Evolutionary conservation across 2,113 vertebrate genomes (phyloP), one percentile per base, ranked within the genome.

Genomic region (Apistogramma diplotaenia): DNA sequence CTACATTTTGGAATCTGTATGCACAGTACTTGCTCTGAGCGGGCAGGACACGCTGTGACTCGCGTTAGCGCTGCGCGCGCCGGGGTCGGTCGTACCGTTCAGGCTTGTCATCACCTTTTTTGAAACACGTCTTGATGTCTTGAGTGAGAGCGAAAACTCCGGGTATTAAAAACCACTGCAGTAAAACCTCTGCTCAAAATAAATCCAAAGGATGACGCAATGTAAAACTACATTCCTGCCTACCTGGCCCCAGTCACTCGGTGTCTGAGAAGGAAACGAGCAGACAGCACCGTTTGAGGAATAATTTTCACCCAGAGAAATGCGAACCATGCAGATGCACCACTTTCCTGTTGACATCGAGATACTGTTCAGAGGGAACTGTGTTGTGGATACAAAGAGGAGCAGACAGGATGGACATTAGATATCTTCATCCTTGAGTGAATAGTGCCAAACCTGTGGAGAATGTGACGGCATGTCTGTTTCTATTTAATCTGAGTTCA

Each of bases 41-140:
- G 79, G 83, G 74, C 54, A 27, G 67, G 83, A 82, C 80, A 84
- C 54, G 16, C 78, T 54, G 74, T 76, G 87, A 74, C 84, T 70
- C 2, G 33, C 33, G 29, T 89, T 84, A 84, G 81, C 87, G 60
- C 80, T 81, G 79, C 3, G 10, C 31, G 62, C 65, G 70, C 40
- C 21, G 79, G 76, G 59, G 31, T 35, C 46, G 72, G 46, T 92
- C 86, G 91, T 94, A 94, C 90, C 90, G 74, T 84, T 91, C 72
- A 71, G 76, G 85, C 78, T 87, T 65, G 78, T 89, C 86, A 93
- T 89, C 91, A 92, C 90, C 89, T 84, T 91, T 35, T 89, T 78
- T 82, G 49, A 84, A 21, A 85, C 54, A 78, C 51, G 43, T 78
- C 51, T 87, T n/a, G 25, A 8, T n/a, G 56, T 82, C 72, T 70